Percentiles rank a stretch among this genome's conserved stretches.
phyloP scores from a whole-genome alignment of 2,797 vertebrate genomes.

The Fratercula arctica region DNA sequence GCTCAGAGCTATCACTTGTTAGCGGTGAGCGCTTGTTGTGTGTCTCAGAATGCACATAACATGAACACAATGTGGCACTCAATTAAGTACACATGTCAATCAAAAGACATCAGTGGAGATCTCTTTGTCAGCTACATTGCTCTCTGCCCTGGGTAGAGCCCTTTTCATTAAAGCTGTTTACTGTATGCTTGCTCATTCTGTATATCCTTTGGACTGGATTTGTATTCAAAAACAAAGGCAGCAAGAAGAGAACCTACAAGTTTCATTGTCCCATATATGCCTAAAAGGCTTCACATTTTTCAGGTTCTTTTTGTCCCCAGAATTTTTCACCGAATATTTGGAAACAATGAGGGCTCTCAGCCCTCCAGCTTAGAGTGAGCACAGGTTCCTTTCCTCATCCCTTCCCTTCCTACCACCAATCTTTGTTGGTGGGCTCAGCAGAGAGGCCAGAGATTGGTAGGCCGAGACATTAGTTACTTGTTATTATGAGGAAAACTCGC shows the following conservation, averaged over 20 bases:
- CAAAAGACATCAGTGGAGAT: constrained; percentile 24
- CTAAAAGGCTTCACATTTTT: background rate
- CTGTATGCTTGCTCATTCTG: background rate
- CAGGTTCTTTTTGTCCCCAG: background rate
- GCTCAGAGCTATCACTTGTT: constrained; percentile 34
- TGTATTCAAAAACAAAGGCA: background rate
- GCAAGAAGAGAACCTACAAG: background rate
- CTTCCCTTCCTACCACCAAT: background rate
- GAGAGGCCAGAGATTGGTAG: background rate
- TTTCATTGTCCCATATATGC: background rate
- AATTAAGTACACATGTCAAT: constrained; percentile 62
- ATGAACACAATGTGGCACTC: constrained; percentile 51
- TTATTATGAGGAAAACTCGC: background rate
- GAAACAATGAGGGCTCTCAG: background rate
- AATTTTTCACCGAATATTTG: background rate
- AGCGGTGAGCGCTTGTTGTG: constrained; percentile 24
- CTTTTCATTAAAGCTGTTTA: constrained; percentile 37
- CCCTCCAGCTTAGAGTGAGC: background rate
- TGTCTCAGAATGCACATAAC: constrained; percentile 48
- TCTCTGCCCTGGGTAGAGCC: background rate
- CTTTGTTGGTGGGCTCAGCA: background rate
- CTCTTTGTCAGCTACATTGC: constrained; percentile 1
- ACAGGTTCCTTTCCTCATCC: background rate
- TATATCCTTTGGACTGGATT: background rate
- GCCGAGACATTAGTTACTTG: background rate